These are phyloP conservation scores for Carabus problematicus DNA, from an alignment of 2,888 invertebrate species.

Conservation along the genomic window DNA sequence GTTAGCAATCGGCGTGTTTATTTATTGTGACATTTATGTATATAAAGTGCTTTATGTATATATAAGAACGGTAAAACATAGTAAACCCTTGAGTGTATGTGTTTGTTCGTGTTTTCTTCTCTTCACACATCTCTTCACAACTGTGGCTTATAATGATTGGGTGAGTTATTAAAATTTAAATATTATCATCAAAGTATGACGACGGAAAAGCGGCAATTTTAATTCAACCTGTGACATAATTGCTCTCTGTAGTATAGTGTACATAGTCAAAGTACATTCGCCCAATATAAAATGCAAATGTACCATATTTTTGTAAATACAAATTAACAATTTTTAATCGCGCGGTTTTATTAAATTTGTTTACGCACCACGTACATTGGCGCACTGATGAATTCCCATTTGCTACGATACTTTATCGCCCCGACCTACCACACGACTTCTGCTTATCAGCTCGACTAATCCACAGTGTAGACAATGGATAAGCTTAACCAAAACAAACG, in stretches of 20 bases:
- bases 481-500: background rate
- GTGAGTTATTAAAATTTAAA: constrained; percentile 48
- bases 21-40: constrained; percentile 42
- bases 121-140: constrained; percentile 40
- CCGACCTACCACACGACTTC: constrained; percentile 2
- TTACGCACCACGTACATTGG: constrained; percentile 16
- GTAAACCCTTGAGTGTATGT: constrained; percentile 26
- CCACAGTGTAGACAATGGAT: background rate
- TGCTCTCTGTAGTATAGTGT: too few species aligned
- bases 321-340: background rate
- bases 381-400: background rate
- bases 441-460: constrained; percentile 28
- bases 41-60: constrained; percentile 38
- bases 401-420: background rate
- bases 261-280: too few species aligned
- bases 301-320: too few species aligned
- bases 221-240: too few species aligned
- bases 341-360: constrained; percentile 20
- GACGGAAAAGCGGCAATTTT: too few species aligned
- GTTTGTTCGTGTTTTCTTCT: constrained; percentile 45
- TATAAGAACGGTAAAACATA: constrained; percentile 12
- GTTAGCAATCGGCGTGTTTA: constrained; percentile 54
- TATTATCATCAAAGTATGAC: background rate
- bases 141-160: constrained; percentile 51
- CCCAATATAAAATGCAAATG: too few species aligned